Conservation (phyloP, 2,113 vertebrate species). For the Bos javanicus region DNA sequence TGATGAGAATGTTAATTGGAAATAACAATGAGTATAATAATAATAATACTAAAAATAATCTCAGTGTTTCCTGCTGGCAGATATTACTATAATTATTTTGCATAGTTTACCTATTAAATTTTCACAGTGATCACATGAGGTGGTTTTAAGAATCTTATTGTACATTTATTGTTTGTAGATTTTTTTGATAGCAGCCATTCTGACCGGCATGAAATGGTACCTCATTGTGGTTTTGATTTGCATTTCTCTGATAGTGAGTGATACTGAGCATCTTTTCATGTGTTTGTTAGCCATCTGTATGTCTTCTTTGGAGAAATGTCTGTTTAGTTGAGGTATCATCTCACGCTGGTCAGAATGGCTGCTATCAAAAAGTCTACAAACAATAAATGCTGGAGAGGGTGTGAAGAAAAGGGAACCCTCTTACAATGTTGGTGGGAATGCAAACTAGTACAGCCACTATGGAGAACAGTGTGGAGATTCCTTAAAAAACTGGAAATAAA, state of each 20-base stretch:
- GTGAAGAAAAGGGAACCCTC: background rate
- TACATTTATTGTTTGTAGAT: background rate
- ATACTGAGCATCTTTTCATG: background rate
- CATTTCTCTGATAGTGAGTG: background rate
- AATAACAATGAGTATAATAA: background rate
- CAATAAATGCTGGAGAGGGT: background rate
- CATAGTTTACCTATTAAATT: background rate
- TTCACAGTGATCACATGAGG: background rate
- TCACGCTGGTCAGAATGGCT: background rate
- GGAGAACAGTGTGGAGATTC: background rate
- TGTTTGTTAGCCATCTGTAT: background rate
- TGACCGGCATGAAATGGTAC: accelerated
- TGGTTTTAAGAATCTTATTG: background rate
- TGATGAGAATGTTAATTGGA: background rate
- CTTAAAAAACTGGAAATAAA: background rate
- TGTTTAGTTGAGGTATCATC: background rate
- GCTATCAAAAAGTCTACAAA: background rate
- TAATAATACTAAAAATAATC: background rate
- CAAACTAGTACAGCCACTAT: background rate
- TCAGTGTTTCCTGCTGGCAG: background rate
- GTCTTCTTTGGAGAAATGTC: background rate
- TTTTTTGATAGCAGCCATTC: background rate
- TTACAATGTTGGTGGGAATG: background rate
- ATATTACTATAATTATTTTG: background rate
- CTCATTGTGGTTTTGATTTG: background rate